A percentile compares a stretch with the other conserved stretches of the same genome.
Conservation (phyloP, 2,113 vertebrate genomes). For the Clarias gariepinus region DNA sequence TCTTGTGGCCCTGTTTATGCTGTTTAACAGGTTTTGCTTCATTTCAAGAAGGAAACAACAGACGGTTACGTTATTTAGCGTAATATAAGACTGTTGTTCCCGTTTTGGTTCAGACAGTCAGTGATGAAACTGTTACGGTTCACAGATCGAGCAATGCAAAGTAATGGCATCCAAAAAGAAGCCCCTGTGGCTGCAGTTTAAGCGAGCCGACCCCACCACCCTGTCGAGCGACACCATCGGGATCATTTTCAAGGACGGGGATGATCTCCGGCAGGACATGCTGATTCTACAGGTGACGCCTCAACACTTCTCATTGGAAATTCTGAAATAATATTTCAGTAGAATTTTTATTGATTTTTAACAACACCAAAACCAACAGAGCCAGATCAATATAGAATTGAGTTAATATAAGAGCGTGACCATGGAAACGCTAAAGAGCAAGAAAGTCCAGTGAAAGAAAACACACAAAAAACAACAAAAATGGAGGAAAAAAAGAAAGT, state of each 20-base stretch:
- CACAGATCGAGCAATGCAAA: constrained; percentile 96
- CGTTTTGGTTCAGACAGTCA: neutral
- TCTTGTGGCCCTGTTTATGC: neutral
- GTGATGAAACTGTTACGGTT: constrained; percentile 7
- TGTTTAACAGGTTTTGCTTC: neutral
- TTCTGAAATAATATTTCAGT: too few relatives aligned
- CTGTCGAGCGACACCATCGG: constrained; percentile 93
- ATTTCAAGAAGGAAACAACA: neutral
- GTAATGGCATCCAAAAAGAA: constrained; percentile 99
- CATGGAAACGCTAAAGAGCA: too few relatives aligned
- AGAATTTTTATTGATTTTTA: too few relatives aligned
- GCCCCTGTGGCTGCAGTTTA: constrained; percentile 96
- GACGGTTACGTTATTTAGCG: neutral
- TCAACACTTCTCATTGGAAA: neutral
- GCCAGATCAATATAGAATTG: too few relatives aligned
- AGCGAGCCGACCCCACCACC: constrained; percentile 88
- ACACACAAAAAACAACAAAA: too few relatives aligned
- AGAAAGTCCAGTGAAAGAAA: too few relatives aligned
- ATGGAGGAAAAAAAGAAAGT: too few relatives aligned
- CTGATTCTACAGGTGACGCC: constrained; percentile 92
- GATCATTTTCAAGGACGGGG: constrained; percentile 97
- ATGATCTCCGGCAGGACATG: constrained; percentile 97
- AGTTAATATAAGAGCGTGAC: too few relatives aligned
- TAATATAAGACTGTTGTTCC: too few relatives aligned
- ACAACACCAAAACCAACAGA: too few relatives aligned